Conservation (phyloP, 2,888 invertebrate genomes). For the Calephelis perditalis region DNA sequence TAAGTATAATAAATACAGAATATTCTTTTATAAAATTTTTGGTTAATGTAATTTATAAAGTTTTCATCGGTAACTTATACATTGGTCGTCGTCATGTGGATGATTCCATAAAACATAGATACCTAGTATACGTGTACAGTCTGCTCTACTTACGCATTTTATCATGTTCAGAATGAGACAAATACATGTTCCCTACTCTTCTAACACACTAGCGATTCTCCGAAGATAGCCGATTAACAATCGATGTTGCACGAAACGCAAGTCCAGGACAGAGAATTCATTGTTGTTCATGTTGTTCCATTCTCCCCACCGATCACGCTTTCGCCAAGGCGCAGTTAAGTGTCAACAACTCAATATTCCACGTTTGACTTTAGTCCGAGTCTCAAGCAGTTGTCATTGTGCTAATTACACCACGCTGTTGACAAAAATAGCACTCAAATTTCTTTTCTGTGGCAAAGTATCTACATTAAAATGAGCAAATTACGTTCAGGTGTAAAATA, state of each 20-base stretch:
- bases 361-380: constrained; percentile 32
- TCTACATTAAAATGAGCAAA: constrained; percentile 58
- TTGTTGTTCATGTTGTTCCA: constrained; percentile 31
- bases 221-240: constrained; percentile 55
- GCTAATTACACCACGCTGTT: constrained; percentile 25
- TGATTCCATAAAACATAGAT: constrained; percentile 1
- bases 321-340: constrained; percentile 47
- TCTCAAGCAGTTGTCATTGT: constrained; percentile 33
- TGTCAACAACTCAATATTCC: constrained; percentile 35
- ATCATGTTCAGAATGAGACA: constrained; percentile 10
- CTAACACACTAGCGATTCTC: constrained; percentile 38
- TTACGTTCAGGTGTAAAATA: constrained; percentile 72
- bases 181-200: constrained; percentile 3
- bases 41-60: no score
- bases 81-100: not conserved
- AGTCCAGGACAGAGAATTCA: constrained; percentile 32
- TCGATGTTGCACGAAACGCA: constrained; percentile 62
- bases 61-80: not conserved
- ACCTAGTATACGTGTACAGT: not conserved
- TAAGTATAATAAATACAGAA: no score
- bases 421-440: constrained; percentile 9
- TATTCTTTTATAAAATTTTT: not conserved
- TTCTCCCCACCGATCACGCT: constrained; percentile 38
- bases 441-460: not conserved
- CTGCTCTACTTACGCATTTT: constrained; percentile 14